phyloP scores from a whole-genome alignment of 1,140 invertebrate genomes.

The Euschistus heros region DNA sequence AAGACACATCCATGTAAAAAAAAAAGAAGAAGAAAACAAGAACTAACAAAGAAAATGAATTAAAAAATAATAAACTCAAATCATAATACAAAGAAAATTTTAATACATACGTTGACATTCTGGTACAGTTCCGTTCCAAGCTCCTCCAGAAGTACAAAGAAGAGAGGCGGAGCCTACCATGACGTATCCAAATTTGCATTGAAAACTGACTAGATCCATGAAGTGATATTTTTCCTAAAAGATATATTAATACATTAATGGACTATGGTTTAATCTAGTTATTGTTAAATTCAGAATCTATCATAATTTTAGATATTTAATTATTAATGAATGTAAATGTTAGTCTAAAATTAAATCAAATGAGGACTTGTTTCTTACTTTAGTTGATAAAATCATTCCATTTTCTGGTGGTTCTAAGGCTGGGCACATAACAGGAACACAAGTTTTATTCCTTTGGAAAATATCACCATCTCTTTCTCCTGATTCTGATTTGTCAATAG shows the following conservation, averaged over 20 bases:
- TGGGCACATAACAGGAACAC: constrained; percentile 86
- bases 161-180: constrained; percentile 74
- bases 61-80: no score
- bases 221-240: constrained; percentile 64
- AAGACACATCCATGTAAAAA: no score
- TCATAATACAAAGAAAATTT: no score
- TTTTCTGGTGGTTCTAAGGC: constrained; percentile 70
- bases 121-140: constrained; percentile 88
- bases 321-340: no score
- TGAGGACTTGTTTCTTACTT: constrained; percentile 35
- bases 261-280: background rate
- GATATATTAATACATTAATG: constrained; percentile 22
- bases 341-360: no score
- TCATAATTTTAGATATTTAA: no score
- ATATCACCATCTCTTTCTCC: constrained; percentile 78
- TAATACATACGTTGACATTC: constrained; percentile 73
- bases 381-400: constrained; percentile 74
- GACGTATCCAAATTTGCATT: constrained; percentile 91
- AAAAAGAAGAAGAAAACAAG: no score
- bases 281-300: no score
- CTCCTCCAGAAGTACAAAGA: constrained; percentile 77
- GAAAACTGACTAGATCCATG: constrained; percentile 81
- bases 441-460: constrained; percentile 88
- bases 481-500: constrained; percentile 68
- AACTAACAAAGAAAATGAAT: no score